Conservation (phyloP, 2,797 vertebrate species). For the Botia almorhae region DNA sequence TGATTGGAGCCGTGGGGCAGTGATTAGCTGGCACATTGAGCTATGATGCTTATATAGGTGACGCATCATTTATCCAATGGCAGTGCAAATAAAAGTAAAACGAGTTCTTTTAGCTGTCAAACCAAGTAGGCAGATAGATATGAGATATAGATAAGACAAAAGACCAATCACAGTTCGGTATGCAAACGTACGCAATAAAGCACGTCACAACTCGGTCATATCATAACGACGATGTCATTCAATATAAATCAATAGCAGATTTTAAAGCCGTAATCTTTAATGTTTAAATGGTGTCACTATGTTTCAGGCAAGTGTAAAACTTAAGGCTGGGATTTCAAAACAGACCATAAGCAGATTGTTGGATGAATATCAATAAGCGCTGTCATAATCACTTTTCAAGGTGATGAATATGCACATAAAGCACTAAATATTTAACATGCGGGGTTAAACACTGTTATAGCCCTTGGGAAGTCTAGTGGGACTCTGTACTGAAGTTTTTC, state of each 20-base stretch:
- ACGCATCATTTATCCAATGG: background rate
- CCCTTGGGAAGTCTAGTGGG: constrained; percentile 39
- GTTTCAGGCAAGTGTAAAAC: background rate
- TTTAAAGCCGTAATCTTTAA: background rate
- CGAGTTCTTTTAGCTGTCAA: no score
- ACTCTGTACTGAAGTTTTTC: constrained; percentile 27
- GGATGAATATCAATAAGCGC: background rate
- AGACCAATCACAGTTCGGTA: no score
- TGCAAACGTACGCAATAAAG: no score
- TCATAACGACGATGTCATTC: no score
- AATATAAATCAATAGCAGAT: no score
- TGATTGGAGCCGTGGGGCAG: background rate
- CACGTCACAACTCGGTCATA: no score
- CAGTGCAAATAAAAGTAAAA: no score
- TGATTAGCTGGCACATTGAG: background rate
- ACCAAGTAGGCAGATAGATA: no score
- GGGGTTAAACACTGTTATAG: constrained; percentile 57
- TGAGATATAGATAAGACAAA: no score
- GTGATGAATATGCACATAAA: constrained; percentile 6
- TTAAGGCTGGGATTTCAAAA: background rate
- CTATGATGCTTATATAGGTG: background rate
- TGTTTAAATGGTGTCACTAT: background rate
- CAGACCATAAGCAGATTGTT: background rate
- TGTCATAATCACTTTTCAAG: constrained; percentile 7
- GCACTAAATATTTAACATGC: constrained; percentile 68